Conservation (phyloP, 2,113 vertebrate species). For the Speoplatyrhinus poulsoni region DNA sequence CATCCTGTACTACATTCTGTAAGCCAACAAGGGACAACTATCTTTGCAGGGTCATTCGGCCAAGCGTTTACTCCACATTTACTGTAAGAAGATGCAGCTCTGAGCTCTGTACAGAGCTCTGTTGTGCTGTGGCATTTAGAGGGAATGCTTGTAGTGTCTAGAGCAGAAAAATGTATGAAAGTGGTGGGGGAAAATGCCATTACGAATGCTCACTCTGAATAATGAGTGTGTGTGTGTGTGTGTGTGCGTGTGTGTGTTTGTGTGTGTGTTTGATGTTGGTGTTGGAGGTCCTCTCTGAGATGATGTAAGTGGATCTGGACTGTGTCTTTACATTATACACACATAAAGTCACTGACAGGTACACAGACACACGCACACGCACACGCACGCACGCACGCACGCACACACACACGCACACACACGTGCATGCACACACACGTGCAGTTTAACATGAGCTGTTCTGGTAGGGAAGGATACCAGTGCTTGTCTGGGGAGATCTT, state of each 20-base stretch:
- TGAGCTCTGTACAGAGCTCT: not conserved
- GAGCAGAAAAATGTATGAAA: no score
- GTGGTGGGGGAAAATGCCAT: no score
- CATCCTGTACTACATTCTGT: constrained; percentile 24
- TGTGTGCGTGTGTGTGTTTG: no score
- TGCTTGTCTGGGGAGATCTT: no score
- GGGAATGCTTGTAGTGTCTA: no score
- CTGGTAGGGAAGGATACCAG: constrained; percentile 6
- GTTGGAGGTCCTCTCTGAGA: not conserved
- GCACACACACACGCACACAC: constrained; percentile 35
- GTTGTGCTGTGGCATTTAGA: not conserved
- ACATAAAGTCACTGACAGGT: constrained; percentile 38
- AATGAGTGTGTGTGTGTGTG: no score
- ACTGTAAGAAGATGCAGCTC: constrained; percentile 9
- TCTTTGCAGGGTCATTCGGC: not conserved
- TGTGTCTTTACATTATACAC: constrained; percentile 38
- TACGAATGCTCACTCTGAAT: no score
- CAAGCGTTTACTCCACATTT: not conserved
- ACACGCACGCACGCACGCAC: not conserved
- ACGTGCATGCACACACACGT: constrained; percentile 21
- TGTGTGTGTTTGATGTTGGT: no score
- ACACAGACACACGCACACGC: constrained; percentile 22
- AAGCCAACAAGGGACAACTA: constrained; percentile 17
- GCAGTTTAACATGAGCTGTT: constrained; percentile 8
- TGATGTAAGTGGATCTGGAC: constrained; percentile 37